Percentiles rank a stretch among this genome's conserved stretches.
Conservation (phyloP, 2,113 vertebrate species). For the Mustela lutreola region DNA sequence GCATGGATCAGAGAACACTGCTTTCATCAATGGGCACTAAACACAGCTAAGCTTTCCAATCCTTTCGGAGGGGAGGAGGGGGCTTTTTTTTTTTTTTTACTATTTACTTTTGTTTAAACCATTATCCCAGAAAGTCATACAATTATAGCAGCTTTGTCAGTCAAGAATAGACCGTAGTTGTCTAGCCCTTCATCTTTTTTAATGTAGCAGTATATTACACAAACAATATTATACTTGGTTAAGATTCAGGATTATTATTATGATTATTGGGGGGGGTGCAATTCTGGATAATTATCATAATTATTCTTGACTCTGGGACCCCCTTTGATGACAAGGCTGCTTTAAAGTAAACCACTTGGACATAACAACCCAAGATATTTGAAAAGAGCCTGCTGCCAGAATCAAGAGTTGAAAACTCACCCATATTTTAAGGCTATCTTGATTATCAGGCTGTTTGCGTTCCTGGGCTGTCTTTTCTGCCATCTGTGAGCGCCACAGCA, state of each 20-base stretch:
- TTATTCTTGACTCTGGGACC: slow-evolving; percentile 78
- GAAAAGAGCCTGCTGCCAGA: slow-evolving; percentile 72
- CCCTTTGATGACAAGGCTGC: slow-evolving; percentile 73
- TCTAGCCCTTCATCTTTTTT: slow-evolving; percentile 76
- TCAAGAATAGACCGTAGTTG: slow-evolving; percentile 65
- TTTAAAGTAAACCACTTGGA: slow-evolving; percentile 79
- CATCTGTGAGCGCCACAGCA: slow-evolving; percentile 76
- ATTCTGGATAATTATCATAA: slow-evolving; percentile 79
- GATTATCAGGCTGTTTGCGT: slow-evolving; percentile 78
- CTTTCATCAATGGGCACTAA: slow-evolving; percentile 85
- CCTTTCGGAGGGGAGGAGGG: background rate
- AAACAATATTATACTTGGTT: slow-evolving; percentile 80
- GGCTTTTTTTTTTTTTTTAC: background rate
- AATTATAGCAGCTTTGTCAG: slow-evolving; percentile 79
- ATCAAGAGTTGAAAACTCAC: slow-evolving; percentile 36
- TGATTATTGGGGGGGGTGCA: slow-evolving; percentile 70
- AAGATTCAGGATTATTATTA: slow-evolving; percentile 63
- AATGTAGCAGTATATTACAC: slow-evolving; percentile 69
- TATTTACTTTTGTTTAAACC: slow-evolving; percentile 84
- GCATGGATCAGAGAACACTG: slow-evolving; percentile 86
- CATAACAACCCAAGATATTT: slow-evolving; percentile 78
- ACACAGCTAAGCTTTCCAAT: slow-evolving; percentile 82
- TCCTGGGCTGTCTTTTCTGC: slow-evolving; percentile 66
- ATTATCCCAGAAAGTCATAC: slow-evolving; percentile 79
- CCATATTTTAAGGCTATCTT: slow-evolving; percentile 70